These are phyloP conservation scores for Eptatretus atami DNA, from an alignment of 2,797 vertebrate genomes.

Conservation along the genomic window DNA sequence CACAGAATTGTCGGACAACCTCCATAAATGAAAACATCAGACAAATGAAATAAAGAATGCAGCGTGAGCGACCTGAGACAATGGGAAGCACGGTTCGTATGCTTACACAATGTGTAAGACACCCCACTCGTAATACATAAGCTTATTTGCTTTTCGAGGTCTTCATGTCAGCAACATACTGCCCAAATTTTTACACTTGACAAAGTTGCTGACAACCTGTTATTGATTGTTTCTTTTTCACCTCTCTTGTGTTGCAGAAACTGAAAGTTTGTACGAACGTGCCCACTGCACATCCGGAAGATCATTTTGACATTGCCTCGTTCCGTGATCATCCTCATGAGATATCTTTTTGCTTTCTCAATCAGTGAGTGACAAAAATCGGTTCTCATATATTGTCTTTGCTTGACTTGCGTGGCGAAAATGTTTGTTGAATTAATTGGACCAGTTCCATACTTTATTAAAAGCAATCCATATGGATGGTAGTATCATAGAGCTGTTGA, in stretches of 20 bases:
- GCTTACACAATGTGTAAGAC: too few species aligned
- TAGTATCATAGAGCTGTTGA: too few species aligned
- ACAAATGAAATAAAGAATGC: too few species aligned
- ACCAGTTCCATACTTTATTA: too few species aligned
- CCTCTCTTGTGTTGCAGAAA: conserved; percentile 24
- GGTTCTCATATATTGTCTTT: too few species aligned
- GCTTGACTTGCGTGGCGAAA: too few species aligned
- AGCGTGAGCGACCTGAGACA: too few species aligned
- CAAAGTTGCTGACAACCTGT: background rate
- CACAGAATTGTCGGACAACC: too few species aligned
- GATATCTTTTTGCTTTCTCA: conserved; percentile 86
- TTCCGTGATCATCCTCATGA: conserved; percentile 71
- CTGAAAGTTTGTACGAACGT: conserved; percentile 83
- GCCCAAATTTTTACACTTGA: background rate
- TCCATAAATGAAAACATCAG: too few species aligned
- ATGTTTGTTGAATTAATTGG: too few species aligned
- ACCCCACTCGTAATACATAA: background rate
- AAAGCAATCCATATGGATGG: too few species aligned
- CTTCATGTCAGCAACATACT: background rate
- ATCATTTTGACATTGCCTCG: conserved; percentile 63
- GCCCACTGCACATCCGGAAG: conserved; percentile 69
- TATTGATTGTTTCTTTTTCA: background rate
- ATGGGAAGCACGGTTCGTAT: too few species aligned
- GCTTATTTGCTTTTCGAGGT: background rate
- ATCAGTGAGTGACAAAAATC: conserved; percentile 43